Evolutionary conservation across 2,888 invertebrate species (phyloP).

Genomic region (Bimastos eiseni): DNA sequence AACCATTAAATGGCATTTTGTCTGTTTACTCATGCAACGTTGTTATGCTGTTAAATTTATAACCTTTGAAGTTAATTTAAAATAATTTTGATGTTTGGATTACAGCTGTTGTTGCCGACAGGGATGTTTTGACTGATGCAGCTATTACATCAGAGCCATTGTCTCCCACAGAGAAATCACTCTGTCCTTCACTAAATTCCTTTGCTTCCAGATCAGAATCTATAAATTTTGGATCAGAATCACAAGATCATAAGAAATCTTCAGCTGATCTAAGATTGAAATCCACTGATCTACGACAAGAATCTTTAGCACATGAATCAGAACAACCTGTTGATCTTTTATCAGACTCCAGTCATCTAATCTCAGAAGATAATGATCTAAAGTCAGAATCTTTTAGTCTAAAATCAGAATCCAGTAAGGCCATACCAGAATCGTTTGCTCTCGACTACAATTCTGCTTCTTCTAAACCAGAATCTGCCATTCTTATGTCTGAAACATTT

Average conservation of each 20-base stretch:
- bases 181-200: background rate
- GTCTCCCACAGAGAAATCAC: background rate
- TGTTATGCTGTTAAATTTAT: background rate
- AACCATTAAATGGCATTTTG: background rate
- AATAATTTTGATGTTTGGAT: background rate
- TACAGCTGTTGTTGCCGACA: background rate
- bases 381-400: background rate
- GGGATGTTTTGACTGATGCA: background rate
- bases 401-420: background rate
- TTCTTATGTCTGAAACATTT: background rate
- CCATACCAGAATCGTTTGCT: background rate
- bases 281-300: background rate
- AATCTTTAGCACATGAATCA: slow-evolving; percentile 1
- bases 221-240: background rate
- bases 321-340: background rate
- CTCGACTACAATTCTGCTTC: background rate
- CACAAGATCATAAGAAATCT: background rate
- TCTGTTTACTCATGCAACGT: background rate
- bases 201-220: background rate
- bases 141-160: background rate
- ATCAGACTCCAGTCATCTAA: background rate
- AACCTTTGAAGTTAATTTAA: no score
- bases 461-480: slow-evolving; percentile 13
- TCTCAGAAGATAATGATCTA: background rate
- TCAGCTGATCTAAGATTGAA: background rate